Conservation (phyloP, 2,113 vertebrate species). For the Micromys minutus region DNA sequence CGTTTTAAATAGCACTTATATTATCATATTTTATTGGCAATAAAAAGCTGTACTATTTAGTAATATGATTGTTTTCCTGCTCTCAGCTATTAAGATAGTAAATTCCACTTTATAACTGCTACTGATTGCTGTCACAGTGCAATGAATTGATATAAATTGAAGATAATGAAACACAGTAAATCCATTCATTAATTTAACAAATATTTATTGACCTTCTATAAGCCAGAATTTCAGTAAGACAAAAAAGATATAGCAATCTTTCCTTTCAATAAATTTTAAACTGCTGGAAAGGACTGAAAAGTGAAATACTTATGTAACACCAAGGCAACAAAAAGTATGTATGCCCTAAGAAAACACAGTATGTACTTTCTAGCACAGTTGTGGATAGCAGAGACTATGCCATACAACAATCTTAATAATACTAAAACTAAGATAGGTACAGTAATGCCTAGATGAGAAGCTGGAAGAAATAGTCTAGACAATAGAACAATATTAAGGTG, state of each 20-base stretch:
- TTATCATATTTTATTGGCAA: neutral
- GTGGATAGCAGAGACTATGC: neutral
- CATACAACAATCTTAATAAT: neutral
- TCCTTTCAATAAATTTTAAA: neutral
- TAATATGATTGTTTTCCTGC: neutral
- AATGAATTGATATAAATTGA: neutral
- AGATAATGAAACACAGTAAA: constrained; percentile 19
- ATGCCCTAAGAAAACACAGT: neutral
- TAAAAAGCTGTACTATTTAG: neutral
- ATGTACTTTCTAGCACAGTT: neutral
- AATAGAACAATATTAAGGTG: neutral
- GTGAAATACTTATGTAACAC: neutral
- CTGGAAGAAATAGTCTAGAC: constrained; percentile 34
- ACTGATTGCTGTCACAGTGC: neutral
- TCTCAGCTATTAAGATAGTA: constrained; percentile 26
- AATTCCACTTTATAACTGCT: constrained; percentile 28
- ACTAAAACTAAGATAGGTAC: neutral
- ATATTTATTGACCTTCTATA: constrained; percentile 17
- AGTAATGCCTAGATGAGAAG: neutral
- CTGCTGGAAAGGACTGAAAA: neutral
- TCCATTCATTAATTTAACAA: constrained; percentile 42
- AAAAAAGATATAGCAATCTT: neutral
- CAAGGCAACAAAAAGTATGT: neutral
- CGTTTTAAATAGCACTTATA: neutral
- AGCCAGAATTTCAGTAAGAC: neutral